Percentiles rank a stretch among this genome's conserved stretches.
phyloP scores from a whole-genome alignment of 2,888 invertebrate genomes.

The Drosophila incognita region DNA sequence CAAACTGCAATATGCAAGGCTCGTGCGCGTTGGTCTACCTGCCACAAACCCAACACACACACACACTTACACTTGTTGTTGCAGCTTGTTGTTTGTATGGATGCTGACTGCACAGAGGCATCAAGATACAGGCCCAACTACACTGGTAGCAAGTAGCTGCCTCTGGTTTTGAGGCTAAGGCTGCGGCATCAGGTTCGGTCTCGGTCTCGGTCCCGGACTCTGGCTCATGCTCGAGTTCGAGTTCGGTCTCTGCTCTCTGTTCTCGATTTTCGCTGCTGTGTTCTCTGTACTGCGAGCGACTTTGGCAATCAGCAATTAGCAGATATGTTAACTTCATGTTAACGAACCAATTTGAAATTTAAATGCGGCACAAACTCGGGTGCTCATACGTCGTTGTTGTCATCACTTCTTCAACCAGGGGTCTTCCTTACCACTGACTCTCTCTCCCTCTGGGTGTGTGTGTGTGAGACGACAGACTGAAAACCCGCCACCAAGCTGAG shows the following conservation, averaged over 20 bases:
- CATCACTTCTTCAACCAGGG: constrained; percentile 77
- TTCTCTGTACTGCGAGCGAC: constrained; percentile 63
- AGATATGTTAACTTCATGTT: constrained; percentile 81
- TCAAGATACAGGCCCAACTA: constrained; percentile 73
- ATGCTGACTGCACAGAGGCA: constrained; percentile 78
- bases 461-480: constrained; percentile 48
- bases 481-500: constrained; percentile 35
- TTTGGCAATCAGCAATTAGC: constrained; percentile 81
- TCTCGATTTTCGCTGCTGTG: constrained; percentile 15
- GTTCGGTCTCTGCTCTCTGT: constrained; percentile 37
- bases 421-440: constrained; percentile 55
- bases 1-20: constrained; percentile 73
- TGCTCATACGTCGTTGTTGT: constrained; percentile 78
- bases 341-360: constrained; percentile 81
- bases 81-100: constrained; percentile 45
- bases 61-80: constrained; percentile 20
- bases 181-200: constrained; percentile 37
- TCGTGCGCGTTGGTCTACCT: constrained; percentile 49
- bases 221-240: constrained; percentile 18
- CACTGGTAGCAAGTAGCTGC: constrained; percentile 78
- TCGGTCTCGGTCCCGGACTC: constrained; percentile 5
- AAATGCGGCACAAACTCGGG: constrained; percentile 78
- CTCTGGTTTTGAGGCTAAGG: constrained; percentile 45
- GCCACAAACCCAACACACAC: constrained; percentile 57
- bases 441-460: not conserved